These are phyloP conservation scores for Ptilorrhoa leucosticta DNA, from an alignment of 2,113 vertebrate species.

Conservation along the genomic window DNA sequence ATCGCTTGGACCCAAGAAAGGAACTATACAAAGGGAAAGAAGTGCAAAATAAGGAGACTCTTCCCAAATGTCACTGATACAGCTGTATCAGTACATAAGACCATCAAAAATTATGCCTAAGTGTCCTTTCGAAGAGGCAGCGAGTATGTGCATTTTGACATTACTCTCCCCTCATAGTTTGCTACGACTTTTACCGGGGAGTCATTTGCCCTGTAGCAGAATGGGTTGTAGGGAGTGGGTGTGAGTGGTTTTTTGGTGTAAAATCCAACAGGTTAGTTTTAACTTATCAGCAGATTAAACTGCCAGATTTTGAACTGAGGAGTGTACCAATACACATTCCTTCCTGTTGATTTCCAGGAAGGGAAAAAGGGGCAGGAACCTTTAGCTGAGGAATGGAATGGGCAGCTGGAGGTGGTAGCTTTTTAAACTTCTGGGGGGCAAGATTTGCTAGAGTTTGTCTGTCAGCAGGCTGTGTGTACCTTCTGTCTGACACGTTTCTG, in stretches of 20 bases:
- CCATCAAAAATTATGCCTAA: not conserved
- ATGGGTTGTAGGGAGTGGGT: not conserved
- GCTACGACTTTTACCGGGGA: not conserved
- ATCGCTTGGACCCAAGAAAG: not conserved
- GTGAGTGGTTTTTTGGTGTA: not conserved
- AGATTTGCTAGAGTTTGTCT: not conserved
- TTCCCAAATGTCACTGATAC: not conserved
- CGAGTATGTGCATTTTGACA: not conserved
- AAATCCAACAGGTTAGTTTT: not conserved
- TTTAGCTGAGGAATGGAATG: constrained; percentile 25
- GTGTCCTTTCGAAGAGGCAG: not conserved
- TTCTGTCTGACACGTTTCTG: constrained; percentile 7
- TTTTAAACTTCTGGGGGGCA: not conserved
- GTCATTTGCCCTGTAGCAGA: not conserved
- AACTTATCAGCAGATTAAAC: not conserved
- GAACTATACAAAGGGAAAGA: not conserved
- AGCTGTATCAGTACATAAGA: not conserved
- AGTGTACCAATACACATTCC: not conserved
- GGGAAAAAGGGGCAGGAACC: not conserved
- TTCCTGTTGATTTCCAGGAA: not conserved
- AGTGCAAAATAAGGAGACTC: not conserved
- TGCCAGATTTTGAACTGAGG: not conserved
- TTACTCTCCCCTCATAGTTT: not conserved
- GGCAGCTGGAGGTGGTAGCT: constrained; percentile 19
- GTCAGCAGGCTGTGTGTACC: not conserved